Conservation (phyloP, 2,113 vertebrate genomes). For the Corynorhinus townsendii region DNA sequence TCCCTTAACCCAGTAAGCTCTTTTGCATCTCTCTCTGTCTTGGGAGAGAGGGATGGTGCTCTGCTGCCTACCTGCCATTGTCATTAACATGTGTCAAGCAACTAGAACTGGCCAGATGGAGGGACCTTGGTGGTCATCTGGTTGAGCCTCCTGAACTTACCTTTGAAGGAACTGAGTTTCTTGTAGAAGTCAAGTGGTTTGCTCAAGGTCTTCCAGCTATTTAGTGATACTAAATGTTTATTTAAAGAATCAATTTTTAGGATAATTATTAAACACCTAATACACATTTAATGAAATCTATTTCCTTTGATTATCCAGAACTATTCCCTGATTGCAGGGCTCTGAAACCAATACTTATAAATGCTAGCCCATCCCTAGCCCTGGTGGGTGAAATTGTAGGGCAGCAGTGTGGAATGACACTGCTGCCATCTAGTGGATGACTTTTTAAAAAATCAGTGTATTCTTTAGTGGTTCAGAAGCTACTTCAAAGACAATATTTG, state of each 20-base stretch:
- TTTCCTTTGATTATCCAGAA: background rate
- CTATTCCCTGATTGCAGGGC: background rate
- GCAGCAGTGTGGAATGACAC: background rate
- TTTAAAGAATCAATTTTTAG: background rate
- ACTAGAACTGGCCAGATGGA: background rate
- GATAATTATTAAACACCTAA: background rate
- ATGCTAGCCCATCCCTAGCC: background rate
- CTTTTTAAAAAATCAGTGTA: background rate
- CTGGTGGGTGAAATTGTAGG: background rate
- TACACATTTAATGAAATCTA: background rate
- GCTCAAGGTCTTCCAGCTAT: background rate
- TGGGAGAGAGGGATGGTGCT: background rate
- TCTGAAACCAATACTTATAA: background rate
- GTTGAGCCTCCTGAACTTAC: background rate
- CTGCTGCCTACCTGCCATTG: background rate
- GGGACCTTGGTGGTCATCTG: background rate
- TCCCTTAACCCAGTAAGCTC: background rate
- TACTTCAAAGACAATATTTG: background rate
- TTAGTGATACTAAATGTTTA: slow-evolving; percentile 15
- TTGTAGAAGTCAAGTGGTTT: background rate
- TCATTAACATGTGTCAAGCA: background rate
- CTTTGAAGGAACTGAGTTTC: background rate
- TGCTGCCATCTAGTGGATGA: slow-evolving; percentile 70
- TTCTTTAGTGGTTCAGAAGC: background rate
- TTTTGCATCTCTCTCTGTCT: background rate